Percentiles rank a stretch among this genome's conserved stretches.
phyloP scores from a whole-genome alignment of 2,113 vertebrate species.

The Jaculus jaculus region DNA sequence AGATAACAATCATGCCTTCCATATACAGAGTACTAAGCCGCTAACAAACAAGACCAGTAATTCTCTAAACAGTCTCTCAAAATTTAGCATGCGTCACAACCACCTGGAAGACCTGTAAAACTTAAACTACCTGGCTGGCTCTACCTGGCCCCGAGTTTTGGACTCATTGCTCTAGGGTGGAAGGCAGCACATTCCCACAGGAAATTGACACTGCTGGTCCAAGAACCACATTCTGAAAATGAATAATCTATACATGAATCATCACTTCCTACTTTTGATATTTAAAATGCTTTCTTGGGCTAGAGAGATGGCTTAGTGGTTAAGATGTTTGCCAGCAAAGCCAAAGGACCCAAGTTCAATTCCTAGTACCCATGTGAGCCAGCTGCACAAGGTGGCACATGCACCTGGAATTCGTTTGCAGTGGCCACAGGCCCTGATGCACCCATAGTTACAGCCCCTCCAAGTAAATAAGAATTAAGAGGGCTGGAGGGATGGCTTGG shows the following conservation, averaged over 20 bases:
- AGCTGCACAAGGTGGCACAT: too few relatives aligned
- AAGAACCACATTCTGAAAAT: neutral
- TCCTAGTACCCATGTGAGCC: too few relatives aligned
- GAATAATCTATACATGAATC: neutral
- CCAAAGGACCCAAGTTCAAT: too few relatives aligned
- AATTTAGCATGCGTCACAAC: conserved; percentile 37
- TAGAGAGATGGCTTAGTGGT: too few relatives aligned
- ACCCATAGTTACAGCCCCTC: too few relatives aligned
- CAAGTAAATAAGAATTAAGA: too few relatives aligned
- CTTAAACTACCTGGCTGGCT: neutral
- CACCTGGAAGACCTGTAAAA: conserved; percentile 25
- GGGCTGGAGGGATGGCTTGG: too few relatives aligned
- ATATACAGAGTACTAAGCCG: neutral
- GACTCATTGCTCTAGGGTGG: neutral
- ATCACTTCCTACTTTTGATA: neutral
- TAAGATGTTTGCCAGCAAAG: too few relatives aligned
- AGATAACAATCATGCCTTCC: conserved; percentile 35
- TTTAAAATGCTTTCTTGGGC: neutral
- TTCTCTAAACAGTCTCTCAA: conserved; percentile 35
- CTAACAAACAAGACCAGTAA: conserved; percentile 37
- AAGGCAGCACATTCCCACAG: neutral
- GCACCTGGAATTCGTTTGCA: too few relatives aligned
- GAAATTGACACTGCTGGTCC: neutral
- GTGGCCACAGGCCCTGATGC: too few relatives aligned
- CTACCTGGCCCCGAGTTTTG: neutral